Evolutionary conservation across 2,888 invertebrate genomes (phyloP).

Genomic region (Acutogordius australiensis): DNA sequence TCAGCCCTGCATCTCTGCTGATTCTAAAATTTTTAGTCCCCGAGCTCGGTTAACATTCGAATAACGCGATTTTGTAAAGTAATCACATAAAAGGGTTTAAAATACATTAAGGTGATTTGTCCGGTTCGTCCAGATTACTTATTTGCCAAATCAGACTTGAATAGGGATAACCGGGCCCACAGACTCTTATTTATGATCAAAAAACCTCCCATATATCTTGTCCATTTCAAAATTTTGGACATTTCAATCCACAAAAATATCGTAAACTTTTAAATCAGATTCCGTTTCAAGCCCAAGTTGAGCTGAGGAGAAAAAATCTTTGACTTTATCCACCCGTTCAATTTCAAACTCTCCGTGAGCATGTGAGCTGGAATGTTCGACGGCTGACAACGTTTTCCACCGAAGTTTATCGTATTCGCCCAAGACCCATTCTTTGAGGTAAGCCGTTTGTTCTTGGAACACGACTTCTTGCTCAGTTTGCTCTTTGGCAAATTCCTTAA

Average conservation of each 20-base stretch:
- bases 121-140: too few relatives aligned
- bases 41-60: too few relatives aligned
- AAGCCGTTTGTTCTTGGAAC: background rate
- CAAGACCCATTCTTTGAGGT: background rate
- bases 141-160: too few relatives aligned
- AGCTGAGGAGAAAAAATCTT: background rate
- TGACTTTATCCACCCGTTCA: constrained; percentile 7
- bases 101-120: too few relatives aligned
- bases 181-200: too few relatives aligned
- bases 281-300: background rate
- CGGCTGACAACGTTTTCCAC: background rate
- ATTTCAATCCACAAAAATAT: background rate
- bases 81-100: too few relatives aligned
- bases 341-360: constrained; percentile 3
- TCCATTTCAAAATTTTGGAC: too few relatives aligned
- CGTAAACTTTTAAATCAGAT: background rate
- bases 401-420: constrained; percentile 3
- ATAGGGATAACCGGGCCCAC: too few relatives aligned
- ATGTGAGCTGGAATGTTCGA: background rate
- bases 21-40: too few relatives aligned
- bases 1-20: too few relatives aligned
- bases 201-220: too few relatives aligned
- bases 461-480: background rate
- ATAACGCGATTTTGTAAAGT: too few relatives aligned
- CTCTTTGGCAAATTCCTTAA: background rate